Evolutionary conservation across 2,797 vertebrate genomes (phyloP).

Genomic region (Botia almorhae): DNA sequence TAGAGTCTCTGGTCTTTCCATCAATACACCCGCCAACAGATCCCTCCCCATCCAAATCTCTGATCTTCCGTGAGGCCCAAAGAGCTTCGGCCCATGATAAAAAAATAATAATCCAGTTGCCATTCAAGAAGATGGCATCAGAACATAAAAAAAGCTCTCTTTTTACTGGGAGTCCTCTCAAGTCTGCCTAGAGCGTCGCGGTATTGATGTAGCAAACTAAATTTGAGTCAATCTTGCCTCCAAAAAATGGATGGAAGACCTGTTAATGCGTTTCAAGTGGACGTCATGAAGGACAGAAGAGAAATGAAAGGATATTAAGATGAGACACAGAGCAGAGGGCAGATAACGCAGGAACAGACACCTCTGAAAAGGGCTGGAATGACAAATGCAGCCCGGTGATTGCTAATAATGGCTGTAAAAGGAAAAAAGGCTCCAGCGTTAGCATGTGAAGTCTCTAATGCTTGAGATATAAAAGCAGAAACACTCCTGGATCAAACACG

Average conservation of each 20-base stretch:
- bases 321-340: constrained; percentile 51
- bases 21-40: constrained; percentile 71
- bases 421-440: constrained; percentile 20
- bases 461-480: constrained; percentile 46
- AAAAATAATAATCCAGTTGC: constrained; percentile 67
- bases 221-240: constrained; percentile 83
- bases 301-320: constrained; percentile 73
- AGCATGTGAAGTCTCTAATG: constrained; percentile 46
- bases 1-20: constrained; percentile 65
- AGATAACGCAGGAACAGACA: constrained; percentile 54
- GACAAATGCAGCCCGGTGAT: constrained; percentile 51
- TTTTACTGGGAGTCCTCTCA: constrained; percentile 73
- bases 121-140: constrained; percentile 82
- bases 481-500: constrained; percentile 44
- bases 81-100: constrained; percentile 68
- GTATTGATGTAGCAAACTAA: constrained; percentile 82
- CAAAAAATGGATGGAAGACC: constrained; percentile 81
- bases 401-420: constrained; percentile 47
- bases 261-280: constrained; percentile 85
- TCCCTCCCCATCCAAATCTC: constrained; percentile 70
- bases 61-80: constrained; percentile 76
- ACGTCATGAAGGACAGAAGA: constrained; percentile 78
- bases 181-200: constrained; percentile 77
- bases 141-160: constrained; percentile 78
- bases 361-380: constrained; percentile 52